Percentiles rank a stretch among this genome's conserved stretches.
These are phyloP conservation scores for Elgaria multicarinata DNA, from an alignment of 2,113 vertebrate species.

Conservation along the genomic window DNA sequence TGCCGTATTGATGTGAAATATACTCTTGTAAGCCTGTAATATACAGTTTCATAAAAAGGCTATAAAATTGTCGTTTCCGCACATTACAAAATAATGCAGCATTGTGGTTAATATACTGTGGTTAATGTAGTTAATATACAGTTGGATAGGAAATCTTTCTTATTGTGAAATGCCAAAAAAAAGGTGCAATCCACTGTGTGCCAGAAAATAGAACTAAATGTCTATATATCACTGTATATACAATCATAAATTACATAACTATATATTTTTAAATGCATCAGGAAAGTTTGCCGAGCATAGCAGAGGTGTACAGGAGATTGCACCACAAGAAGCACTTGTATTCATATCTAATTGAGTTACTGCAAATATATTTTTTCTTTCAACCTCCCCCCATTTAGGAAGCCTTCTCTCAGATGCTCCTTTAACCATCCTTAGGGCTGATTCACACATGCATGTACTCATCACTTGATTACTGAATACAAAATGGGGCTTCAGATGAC, in stretches of 20 bases:
- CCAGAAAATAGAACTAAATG: neutral
- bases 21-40: neutral
- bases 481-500: too few relatives aligned
- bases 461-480: neutral
- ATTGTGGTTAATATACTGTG: slow-evolving; percentile 22
- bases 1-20: neutral
- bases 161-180: neutral
- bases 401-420: too few relatives aligned
- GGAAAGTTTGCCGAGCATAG: neutral
- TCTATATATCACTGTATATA: neutral
- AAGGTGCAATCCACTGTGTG: neutral
- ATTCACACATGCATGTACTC: neutral
- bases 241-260: neutral
- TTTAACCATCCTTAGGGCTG: neutral
- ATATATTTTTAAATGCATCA: neutral
- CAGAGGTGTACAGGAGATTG: neutral
- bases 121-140: slow-evolving; percentile 16
- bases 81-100: slow-evolving; percentile 19
- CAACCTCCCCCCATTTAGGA: neutral
- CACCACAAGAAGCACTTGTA: neutral
- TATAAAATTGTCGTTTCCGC: slow-evolving; percentile 15
- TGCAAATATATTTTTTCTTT: neutral
- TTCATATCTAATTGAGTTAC: neutral
- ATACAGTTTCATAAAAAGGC: neutral
- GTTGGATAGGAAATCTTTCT: neutral